These are phyloP conservation scores for Pelmatolapia mariae DNA, from an alignment of 2,113 vertebrate species.

Conservation along the genomic window DNA sequence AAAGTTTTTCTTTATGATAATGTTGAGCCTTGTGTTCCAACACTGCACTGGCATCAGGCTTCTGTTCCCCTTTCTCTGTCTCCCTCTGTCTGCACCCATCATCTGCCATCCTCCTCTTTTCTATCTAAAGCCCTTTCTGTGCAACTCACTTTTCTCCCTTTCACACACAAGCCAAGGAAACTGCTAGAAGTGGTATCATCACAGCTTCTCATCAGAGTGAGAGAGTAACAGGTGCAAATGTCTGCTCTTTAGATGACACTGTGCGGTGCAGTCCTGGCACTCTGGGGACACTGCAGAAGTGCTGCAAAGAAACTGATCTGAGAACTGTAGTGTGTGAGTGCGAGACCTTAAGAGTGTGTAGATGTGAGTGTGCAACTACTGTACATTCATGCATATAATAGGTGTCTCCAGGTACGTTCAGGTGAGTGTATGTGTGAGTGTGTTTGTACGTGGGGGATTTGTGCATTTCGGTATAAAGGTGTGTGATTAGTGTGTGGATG, in stretches of 20 bases:
- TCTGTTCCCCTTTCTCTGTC: conserved; percentile 6
- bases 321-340: background rate
- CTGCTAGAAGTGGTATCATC: conserved; percentile 6
- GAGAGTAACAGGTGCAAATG: conserved; percentile 31
- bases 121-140: background rate
- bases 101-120: background rate
- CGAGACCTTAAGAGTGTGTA: background rate
- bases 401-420: background rate
- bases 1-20: background rate
- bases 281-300: conserved; percentile 26
- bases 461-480: background rate
- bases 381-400: background rate
- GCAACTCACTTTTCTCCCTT: background rate
- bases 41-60: background rate
- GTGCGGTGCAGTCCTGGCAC: conserved; percentile 2
- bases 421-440: background rate
- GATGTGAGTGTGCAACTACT: background rate
- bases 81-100: conserved; percentile 24
- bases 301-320: conserved; percentile 13
- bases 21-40: background rate
- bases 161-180: background rate
- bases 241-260: conserved; percentile 30
- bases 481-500: background rate
- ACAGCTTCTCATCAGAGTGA: conserved; percentile 21
- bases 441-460: background rate